Base-by-base conservation (phyloP, 1,140 invertebrate genomes). In the Gonatopus flavifemur region DNA sequence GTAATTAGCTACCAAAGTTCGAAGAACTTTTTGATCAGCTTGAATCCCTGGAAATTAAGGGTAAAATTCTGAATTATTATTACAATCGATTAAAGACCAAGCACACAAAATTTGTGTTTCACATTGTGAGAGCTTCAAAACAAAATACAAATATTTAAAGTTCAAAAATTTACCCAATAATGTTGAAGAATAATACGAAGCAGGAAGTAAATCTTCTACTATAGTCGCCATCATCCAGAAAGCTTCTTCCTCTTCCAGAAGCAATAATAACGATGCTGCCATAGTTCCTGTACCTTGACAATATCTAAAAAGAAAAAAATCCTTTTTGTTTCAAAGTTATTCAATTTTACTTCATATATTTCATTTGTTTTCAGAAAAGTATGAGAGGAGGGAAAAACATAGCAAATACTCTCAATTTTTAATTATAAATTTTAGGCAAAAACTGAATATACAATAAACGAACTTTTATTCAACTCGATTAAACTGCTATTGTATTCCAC, bases 201-300 rank as follows among this genome's bases (percentile, higher is more conserved):
- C 93, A 43, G 97, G 97, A 47, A 99, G 81, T 13, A 98, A 80
- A 79, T 99, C 96, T 84, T 99, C 96, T 8, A 99, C 94, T 65
- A 99, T 94, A 10, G 94, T 91, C 62, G 92, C 90, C 91, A 98
- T 94, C 78, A 98, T 90, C 97, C 97, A 99, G 82, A 99, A 99
- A 39, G 93, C 87, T 80, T 98, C 95, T 80, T 99, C 97, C 82
- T 99, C 97, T 79, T 98, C 96, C 79, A 98, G 84, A 40, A 99
- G 85, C 1, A 99, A 81, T 48, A 99, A 78, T 19, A 99, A 79
- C 36, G 91, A 94, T n/a, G 96, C 94, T 32, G 91, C 94, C 72
- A 98, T 96, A 80, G 94, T 94, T 24, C 94, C 94, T 32, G 93
- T 96, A 25, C 96, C 96, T 81, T 98, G 96, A 72, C 96, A 99